A percentile compares a stretch with the other conserved stretches of the same genome.
phyloP scores from a whole-genome alignment of 2,113 vertebrate species.

The Athene cunicularia region DNA sequence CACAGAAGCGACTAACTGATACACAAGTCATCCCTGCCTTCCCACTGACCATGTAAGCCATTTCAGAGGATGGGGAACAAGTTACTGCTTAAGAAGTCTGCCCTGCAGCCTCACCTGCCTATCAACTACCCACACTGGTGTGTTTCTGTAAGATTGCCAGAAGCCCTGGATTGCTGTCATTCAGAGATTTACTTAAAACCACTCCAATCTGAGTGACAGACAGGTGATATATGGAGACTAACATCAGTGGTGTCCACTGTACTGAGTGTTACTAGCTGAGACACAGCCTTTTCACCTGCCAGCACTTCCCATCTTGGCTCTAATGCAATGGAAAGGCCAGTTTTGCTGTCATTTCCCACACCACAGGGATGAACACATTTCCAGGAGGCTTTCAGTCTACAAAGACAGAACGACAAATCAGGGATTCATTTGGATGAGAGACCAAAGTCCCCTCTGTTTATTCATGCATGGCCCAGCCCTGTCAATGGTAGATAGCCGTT shows the following conservation, averaged over 20 bases:
- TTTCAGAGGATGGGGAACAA: neutral
- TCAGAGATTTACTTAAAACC: neutral
- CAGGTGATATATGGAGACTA: neutral
- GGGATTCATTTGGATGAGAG: neutral
- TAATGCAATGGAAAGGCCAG: neutral
- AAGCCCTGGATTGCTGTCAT: neutral
- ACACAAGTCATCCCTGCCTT: neutral
- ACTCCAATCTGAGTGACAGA: neutral
- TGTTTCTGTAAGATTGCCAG: neutral
- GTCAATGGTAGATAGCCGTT: neutral
- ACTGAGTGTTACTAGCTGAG: neutral
- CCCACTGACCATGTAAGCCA: neutral
- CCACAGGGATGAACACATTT: neutral
- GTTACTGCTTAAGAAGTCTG: neutral
- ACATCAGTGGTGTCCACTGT: neutral
- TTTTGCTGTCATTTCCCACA: neutral
- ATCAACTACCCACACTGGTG: neutral
- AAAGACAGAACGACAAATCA: neutral
- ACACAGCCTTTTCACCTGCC: neutral
- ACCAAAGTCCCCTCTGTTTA: neutral
- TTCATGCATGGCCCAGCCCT: neutral
- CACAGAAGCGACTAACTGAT: neutral
- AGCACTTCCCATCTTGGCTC: neutral
- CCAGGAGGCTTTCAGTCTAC: neutral
- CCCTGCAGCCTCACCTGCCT: neutral